Percentiles rank a stretch among this genome's conserved stretches.
phyloP scores from a whole-genome alignment of 1,140 invertebrate species.

The Antheraea pernyi region DNA sequence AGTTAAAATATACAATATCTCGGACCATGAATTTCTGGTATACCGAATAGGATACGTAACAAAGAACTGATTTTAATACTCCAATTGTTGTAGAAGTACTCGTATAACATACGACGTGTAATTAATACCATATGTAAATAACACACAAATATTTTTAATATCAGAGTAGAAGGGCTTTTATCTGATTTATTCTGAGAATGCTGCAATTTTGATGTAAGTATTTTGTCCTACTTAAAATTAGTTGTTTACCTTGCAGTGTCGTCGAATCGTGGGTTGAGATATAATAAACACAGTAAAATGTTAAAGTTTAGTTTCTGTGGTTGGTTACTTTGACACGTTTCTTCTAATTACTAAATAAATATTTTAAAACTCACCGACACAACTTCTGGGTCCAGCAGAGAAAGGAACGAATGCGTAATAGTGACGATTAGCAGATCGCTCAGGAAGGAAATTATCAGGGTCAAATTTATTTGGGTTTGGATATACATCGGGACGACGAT shows the following conservation, averaged over 20 bases:
- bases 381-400: slow-evolving; percentile 92
- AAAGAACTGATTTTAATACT: too few species aligned
- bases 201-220: too few species aligned
- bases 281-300: background rate
- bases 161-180: too few species aligned
- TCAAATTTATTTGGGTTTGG: slow-evolving; percentile 92
- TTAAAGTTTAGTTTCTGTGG: background rate
- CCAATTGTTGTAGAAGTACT: too few species aligned
- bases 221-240: background rate
- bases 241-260: background rate
- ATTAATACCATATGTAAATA: too few species aligned
- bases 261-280: background rate
- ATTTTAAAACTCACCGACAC: slow-evolving; percentile 83
- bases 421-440: slow-evolving; percentile 87
- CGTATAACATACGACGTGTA: too few species aligned
- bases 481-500: slow-evolving; percentile 88
- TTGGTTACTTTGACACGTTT: background rate
- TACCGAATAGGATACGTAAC: too few species aligned
- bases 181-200: too few species aligned
- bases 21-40: too few species aligned
- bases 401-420: slow-evolving; percentile 95
- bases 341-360: background rate
- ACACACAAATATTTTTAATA: too few species aligned
- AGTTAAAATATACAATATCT: too few species aligned
- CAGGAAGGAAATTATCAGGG: slow-evolving; percentile 95